These are phyloP conservation scores for Hirudo medicinalis DNA, from an alignment of 1,140 invertebrate species.

Conservation along the genomic window DNA sequence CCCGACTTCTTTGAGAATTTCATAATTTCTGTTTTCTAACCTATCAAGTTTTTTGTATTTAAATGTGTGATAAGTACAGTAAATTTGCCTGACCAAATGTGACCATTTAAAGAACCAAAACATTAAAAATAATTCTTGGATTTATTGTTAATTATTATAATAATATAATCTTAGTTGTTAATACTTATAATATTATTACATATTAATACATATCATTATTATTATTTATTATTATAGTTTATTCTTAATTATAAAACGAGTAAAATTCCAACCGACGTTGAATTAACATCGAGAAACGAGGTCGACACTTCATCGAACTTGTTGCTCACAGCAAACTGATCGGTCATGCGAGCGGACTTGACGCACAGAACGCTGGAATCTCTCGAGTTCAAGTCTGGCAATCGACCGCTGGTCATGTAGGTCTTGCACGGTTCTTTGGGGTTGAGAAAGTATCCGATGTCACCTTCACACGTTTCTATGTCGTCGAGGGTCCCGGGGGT, in stretches of 20 bases:
- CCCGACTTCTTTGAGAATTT: too few species aligned
- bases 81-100: too few species aligned
- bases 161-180: too few species aligned
- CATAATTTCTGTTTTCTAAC: too few species aligned
- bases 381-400: conserved; percentile 17
- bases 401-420: conserved; percentile 14
- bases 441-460: conserved; percentile 24
- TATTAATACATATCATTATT: too few species aligned
- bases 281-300: conserved; percentile 16
- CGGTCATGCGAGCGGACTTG: conserved; percentile 15
- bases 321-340: conserved; percentile 18
- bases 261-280: conserved; percentile 11
- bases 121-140: too few species aligned
- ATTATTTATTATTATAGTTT: too few species aligned
- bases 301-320: conserved; percentile 21
- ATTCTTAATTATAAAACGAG: neutral
- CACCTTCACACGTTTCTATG: conserved; percentile 17
- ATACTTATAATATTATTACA: too few species aligned
- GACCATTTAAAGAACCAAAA: too few species aligned
- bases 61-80: too few species aligned
- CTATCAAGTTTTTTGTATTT: too few species aligned
- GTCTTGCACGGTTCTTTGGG: conserved; percentile 21
- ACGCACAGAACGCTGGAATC: conserved; percentile 18
- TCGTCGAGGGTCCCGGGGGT: neutral
- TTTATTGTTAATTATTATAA: too few species aligned